A percentile compares a stretch with the other conserved stretches of the same genome.
phyloP scores from a whole-genome alignment of 1,140 invertebrate genomes.

The Tetramorium parvispinum region DNA sequence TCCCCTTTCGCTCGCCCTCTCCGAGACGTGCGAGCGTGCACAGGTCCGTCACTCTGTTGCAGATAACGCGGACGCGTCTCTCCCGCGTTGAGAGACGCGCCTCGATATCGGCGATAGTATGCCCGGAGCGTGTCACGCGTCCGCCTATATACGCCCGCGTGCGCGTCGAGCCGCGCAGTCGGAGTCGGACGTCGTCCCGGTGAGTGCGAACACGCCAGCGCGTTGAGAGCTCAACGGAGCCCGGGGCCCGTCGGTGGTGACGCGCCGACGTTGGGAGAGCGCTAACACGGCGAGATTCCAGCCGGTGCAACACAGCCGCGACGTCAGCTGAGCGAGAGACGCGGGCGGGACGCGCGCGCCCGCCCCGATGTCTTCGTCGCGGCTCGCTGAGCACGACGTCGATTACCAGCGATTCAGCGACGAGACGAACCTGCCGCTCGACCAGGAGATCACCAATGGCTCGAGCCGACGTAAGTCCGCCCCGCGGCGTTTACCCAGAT shows the following conservation, averaged over 20 bases:
- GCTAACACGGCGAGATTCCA: not conserved
- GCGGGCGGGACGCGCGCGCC: slow-evolving; percentile 23
- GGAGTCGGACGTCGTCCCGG: not conserved
- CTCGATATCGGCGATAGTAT: not conserved
- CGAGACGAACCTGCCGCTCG: slow-evolving; percentile 69
- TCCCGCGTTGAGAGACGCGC: not conserved
- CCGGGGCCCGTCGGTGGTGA: not conserved
- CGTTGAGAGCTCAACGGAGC: not conserved
- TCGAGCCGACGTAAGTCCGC: slow-evolving; percentile 78
- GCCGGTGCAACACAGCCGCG: not conserved
- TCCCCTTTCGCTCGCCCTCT: no score
- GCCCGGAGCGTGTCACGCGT: not conserved
- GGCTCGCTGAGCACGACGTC: slow-evolving; percentile 59
- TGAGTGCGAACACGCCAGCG: not conserved
- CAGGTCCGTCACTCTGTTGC: not conserved
- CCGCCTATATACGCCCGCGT: slow-evolving; percentile 1
- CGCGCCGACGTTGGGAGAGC: not conserved
- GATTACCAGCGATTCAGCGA: slow-evolving; percentile 80
- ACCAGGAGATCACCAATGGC: slow-evolving; percentile 68
- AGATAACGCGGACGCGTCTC: not conserved
- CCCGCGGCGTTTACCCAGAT: not conserved
- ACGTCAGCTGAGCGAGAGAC: slow-evolving; percentile 32
- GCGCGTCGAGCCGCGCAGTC: slow-evolving; percentile 1
- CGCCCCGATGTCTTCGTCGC: slow-evolving; percentile 74
- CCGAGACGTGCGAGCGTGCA: not conserved